Evolutionary conservation across 2,888 invertebrate genomes (phyloP), one percentile per base, ranked within the genome.

Genomic region (Lamellibrachia columna): DNA sequence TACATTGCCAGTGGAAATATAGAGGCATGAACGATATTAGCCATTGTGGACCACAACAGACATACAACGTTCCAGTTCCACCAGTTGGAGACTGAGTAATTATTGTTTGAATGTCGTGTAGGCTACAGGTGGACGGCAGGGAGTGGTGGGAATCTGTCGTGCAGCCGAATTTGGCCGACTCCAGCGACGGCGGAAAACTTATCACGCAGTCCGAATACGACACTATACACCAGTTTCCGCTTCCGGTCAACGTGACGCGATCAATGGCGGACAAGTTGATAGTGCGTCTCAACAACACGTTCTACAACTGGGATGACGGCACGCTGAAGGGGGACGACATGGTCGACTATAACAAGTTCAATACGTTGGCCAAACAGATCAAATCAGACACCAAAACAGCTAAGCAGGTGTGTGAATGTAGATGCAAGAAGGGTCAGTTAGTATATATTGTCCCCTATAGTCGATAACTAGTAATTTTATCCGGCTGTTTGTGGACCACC

Each of bases 221-320:
- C 90, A 53, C 60, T n/a, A 91, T 93, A 9, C 58, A 90, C n/a
- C 28, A 28, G 52, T 53, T 90, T 93, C 60, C 93, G n/a, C 75
- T 93, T 55, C 93, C 93, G 22, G 90, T 52, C 53, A 91, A 91
- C 58, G 92, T 91, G 22, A 92, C 93, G n/a, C 11, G 40, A 11
- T 92, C 90, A 28, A 93, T 93, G 52, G 92, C 94, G 6, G 58
- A 92, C 22, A 92, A 52, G 40, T 93, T 94, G 90, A 91, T 94
- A 11, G 52, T 90, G 2, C 93, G 94, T 15, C 94, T 93, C 93
- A 94, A 94, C 92, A 93, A 93, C 52, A 94, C 94, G 90, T 93
- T 93, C 40, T 91, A 93, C 40, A 94, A 93, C 55, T 94, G 94
- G 93, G 91, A 53, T 91, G 90, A 91, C 90, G 93, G 93, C 22